Evolutionary conservation across 2,113 vertebrate genomes (phyloP), one percentile per base, ranked within the genome.

Genomic region (Tringa solitaria): DNA sequence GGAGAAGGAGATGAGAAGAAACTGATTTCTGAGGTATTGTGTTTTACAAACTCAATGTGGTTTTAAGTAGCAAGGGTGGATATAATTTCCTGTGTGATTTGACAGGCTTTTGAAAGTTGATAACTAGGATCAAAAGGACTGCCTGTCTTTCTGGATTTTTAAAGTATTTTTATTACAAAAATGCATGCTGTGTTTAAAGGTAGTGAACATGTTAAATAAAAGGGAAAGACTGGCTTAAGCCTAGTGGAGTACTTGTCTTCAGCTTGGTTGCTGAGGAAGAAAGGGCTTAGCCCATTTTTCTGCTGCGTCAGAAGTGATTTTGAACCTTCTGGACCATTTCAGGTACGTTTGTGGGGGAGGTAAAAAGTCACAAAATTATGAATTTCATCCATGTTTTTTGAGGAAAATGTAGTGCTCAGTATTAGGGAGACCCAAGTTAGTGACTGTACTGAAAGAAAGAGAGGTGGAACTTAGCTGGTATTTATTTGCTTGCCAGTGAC

Each of bases 1-100:
- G 98, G 97, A 88, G 92, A 97, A 33, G 98, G 96, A 90, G 86
- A 96, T 22, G 86, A 70, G 72, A 77, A 74, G 63, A 92, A 95
- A 43, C 61, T 32, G n/a, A 17, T 73, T 85, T 89, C 84, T 92
- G 88, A 98, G 96, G 98, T 98, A 97, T 32, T 84, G 50, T 64
- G 24, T 73, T 94, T 73, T 93, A 70, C 59, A 72, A 69, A 48
- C 23, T 43, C 89, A 37, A 1, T 33, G 18, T 45, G 17, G 19
- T 26, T 50, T 46, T 75, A 33, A 81, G 23, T 67, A 45, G 30
- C 28, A 20, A 54, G 12, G 43, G 11, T 50, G 7, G 50, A 6
- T 27, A 22, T 60, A 26, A 28, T 35, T 86, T 53, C 10, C 28
- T 53, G 10, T 43, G 30, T 65, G 64, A 79, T 37, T 43, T 72